These are phyloP conservation scores for Siderastrea siderea DNA, from an alignment of 92 coral and sea anemone genomes.

Conservation along the genomic window DNA sequence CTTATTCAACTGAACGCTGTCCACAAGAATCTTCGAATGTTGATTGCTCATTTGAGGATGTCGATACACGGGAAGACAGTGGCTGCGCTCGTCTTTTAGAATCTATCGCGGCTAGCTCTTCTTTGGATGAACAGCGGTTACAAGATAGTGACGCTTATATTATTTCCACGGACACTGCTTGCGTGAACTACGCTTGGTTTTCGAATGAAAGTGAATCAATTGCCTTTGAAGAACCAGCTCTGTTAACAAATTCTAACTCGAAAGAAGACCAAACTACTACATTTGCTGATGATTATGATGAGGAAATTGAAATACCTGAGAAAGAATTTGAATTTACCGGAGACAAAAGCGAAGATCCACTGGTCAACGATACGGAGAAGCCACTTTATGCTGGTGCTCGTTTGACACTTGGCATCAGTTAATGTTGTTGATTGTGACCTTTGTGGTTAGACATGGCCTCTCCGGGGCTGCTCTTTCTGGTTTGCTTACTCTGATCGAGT, in stretches of 20 bases:
- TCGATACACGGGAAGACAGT: background rate
- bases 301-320: conserved; percentile 3
- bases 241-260: background rate
- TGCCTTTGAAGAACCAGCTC: conserved; percentile 15
- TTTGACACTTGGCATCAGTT: conserved; percentile 46
- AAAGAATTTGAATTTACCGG: background rate
- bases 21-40: background rate
- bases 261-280: background rate
- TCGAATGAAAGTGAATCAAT: background rate
- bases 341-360: background rate
- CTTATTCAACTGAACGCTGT: background rate
- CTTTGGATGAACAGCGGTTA: background rate
- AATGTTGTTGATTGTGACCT: conserved; percentile 64
- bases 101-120: background rate
- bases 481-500: conserved; percentile 58
- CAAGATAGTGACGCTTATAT: background rate
- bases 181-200: background rate
- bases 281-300: conserved; percentile 23
- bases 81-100: background rate
- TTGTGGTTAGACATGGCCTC: conserved; percentile 59
- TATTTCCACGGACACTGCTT: background rate
- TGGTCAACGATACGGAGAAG: background rate
- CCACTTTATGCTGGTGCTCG: conserved; percentile 42
- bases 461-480: conserved; percentile 72
- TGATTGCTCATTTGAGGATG: background rate